Evolutionary conservation across 2,888 invertebrate species (phyloP).

Genomic region (Nemotelus nigrinus): DNA sequence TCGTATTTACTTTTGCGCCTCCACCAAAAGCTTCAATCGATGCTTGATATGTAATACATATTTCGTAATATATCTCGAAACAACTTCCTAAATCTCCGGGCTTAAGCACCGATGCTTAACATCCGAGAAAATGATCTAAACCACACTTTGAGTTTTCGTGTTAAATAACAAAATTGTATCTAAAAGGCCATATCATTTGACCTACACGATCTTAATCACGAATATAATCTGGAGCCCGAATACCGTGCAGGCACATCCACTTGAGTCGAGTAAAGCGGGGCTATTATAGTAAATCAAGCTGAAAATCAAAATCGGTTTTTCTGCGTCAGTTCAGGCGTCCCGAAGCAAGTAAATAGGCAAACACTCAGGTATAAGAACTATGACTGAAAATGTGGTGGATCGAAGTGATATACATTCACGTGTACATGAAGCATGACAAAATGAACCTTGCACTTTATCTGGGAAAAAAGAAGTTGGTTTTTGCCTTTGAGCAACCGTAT

Average conservation of each 20-base stretch:
- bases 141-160: constrained; percentile 12
- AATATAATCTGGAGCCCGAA: constrained; percentile 21
- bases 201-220: constrained; percentile 43
- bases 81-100: not conserved
- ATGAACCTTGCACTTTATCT: constrained; percentile 38
- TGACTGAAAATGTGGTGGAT: too few relatives aligned
- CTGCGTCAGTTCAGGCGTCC: not conserved
- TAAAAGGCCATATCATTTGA: constrained; percentile 37
- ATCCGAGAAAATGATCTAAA: not conserved
- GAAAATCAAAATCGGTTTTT: constrained; percentile 28
- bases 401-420: constrained; percentile 1
- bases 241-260: not conserved
- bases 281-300: constrained; percentile 31
- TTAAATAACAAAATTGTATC: constrained; percentile 39
- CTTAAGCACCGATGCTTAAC: not conserved
- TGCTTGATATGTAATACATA: not conserved
- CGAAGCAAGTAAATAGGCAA: not conserved
- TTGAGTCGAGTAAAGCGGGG: not conserved
- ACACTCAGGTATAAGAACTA: too few relatives aligned
- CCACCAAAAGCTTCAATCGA: too few relatives aligned
- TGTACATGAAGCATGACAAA: constrained; percentile 29
- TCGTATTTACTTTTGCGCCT: too few relatives aligned
- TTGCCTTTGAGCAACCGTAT: constrained; percentile 5
- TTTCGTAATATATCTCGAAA: constrained; percentile 5
- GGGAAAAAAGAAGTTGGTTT: not conserved